Percentiles rank a stretch among this genome's conserved stretches.
These are phyloP conservation scores for Columba guinea DNA, from an alignment of 2,797 vertebrate species.

Conservation along the genomic window DNA sequence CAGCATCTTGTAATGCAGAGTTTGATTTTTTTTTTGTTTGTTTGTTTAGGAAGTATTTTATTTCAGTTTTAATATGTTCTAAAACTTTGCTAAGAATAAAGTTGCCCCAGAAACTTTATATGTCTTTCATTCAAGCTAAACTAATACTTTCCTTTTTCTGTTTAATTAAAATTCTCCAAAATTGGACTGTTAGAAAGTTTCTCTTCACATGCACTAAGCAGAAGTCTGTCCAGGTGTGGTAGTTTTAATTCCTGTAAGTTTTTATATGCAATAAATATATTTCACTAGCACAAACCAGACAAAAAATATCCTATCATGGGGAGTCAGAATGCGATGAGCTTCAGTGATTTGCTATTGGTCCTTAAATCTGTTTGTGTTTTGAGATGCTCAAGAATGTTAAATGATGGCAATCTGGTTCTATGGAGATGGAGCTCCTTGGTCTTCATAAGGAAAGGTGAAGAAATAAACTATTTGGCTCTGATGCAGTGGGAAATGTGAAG, in stretches of 20 bases:
- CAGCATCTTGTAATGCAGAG: neutral
- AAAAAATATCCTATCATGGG: neutral
- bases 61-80: neutral
- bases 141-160: neutral
- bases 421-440: neutral
- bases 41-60: neutral
- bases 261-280: neutral
- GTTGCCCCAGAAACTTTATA: neutral
- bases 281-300: neutral
- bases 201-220: rapidly evolving
- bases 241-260: neutral
- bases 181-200: neutral
- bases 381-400: neutral
- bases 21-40: neutral
- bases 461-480: neutral
- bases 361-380: neutral
- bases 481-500: neutral
- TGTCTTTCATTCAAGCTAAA: neutral
- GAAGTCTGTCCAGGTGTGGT: neutral
- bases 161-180: neutral
- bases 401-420: neutral
- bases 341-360: neutral
- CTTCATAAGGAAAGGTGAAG: neutral
- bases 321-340: neutral
- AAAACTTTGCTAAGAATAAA: neutral